Conservation (phyloP, 92 coral and sea anemone genomes). For the Phenganax subtilis region DNA sequence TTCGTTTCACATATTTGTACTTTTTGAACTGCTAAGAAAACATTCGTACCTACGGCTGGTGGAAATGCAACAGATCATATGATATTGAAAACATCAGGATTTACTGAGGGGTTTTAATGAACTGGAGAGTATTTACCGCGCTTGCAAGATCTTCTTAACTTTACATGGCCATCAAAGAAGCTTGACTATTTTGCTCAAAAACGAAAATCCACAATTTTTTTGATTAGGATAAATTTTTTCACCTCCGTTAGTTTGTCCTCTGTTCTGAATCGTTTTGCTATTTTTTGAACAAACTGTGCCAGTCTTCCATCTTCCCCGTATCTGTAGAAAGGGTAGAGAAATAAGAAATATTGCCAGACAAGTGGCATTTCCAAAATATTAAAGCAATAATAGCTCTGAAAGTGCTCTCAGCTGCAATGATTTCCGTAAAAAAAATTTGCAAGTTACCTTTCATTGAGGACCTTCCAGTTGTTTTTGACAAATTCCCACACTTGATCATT, state of each 20-base stretch:
- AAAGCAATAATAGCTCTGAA: too few relatives aligned
- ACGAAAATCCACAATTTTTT: too few relatives aligned
- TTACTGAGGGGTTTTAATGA: too few relatives aligned
- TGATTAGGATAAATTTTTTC: background rate
- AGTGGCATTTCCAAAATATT: background rate
- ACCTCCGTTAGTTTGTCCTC: background rate
- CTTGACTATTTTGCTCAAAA: too few relatives aligned
- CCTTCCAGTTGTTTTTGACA: conserved; percentile 51
- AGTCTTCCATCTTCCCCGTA: conserved; percentile 52
- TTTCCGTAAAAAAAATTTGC: background rate
- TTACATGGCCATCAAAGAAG: too few relatives aligned
- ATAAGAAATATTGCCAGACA: background rate
- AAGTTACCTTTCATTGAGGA: conserved; percentile 46
- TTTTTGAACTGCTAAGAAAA: too few relatives aligned
- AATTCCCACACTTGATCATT: conserved; percentile 53
- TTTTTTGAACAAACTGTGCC: conserved; percentile 49
- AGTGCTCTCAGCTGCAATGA: background rate
- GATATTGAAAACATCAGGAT: too few relatives aligned
- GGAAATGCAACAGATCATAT: too few relatives aligned
- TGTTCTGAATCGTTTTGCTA: conserved; percentile 54
- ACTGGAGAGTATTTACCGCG: too few relatives aligned
- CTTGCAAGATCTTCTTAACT: too few relatives aligned
- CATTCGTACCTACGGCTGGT: too few relatives aligned
- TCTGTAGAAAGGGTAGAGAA: conserved; percentile 22
- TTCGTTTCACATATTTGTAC: too few relatives aligned